A percentile compares a stretch with the other conserved stretches of the same genome.
These are phyloP conservation scores for Aphelenchoides bicaudatus DNA, from an alignment of 2,888 invertebrate species.

Conservation along the genomic window DNA sequence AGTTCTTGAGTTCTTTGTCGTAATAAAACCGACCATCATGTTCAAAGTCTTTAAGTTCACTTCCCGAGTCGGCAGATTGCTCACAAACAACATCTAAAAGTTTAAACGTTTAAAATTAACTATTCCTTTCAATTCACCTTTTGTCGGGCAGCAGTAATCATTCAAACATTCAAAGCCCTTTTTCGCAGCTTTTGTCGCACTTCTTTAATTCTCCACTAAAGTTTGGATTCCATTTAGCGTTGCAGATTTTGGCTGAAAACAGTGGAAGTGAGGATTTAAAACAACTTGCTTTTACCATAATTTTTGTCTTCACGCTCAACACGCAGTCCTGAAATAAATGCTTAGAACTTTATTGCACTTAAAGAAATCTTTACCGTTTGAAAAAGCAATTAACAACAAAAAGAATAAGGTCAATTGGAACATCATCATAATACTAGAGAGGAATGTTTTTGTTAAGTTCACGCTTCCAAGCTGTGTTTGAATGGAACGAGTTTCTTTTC, in stretches of 20 bases:
- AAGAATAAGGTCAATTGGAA: no score
- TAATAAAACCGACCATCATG: constrained; percentile 50
- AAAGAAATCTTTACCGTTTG: no score
- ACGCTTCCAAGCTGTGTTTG: no score
- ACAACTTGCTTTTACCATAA: not conserved
- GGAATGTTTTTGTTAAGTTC: no score
- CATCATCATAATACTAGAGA: no score
- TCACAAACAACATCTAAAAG: constrained; percentile 44
- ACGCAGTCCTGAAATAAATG: not conserved
- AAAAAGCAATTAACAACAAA: no score
- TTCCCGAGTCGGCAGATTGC: constrained; percentile 42
- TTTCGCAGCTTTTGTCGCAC: constrained; percentile 19
- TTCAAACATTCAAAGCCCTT: constrained; percentile 23
- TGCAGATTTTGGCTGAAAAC: constrained; percentile 28
- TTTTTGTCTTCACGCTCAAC: not conserved
- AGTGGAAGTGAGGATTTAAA: not conserved
- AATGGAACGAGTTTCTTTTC: no score
- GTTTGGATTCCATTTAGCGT: constrained; percentile 28
- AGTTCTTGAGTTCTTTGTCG: constrained; percentile 40
- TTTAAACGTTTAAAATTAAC: constrained; percentile 11
- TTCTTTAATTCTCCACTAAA: constrained; percentile 16
- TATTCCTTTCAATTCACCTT: constrained; percentile 28
- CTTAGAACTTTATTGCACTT: no score
- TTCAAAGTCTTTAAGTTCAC: constrained; percentile 35
- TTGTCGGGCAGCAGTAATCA: constrained; percentile 45